Base-by-base conservation (phyloP, 2,888 invertebrate genomes). In the Aethes cnicana region DNA sequence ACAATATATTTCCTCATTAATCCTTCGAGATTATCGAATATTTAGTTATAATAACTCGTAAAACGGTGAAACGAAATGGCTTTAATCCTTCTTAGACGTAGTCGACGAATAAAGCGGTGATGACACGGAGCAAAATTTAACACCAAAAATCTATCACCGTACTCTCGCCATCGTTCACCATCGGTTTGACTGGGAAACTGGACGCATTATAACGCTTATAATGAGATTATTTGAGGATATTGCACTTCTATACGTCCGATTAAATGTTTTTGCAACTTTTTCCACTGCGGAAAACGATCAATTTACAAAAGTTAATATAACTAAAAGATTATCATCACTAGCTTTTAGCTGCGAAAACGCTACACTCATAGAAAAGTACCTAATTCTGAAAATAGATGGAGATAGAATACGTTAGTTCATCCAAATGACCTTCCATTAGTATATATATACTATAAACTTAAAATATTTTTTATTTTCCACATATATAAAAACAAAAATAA, bases 381-480 rank as follows among this genome's bases (percentile, higher is more conserved):
- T 92, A 91, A 86, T 90, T 92, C 92, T 92, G 92, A 92, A 92
- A 92, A 92, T 92, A 92, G 92, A 92, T 91, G 92, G 92, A 91
- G 91, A 91, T 91, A 90, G 90, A 91, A 91, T 85, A 81, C 86
- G 86, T 87, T 85, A 85, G 84, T 83, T 72, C 74, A 64, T 63
- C 67, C 84, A 85, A 61, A 56, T 64, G 57, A 62, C 47, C 46
- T 59, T 74, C 85, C 79, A 74, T 75, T 77, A 59, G 25, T 26
- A 20, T 25, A 6, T 18, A 59, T 50, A 37, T 7, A 4, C 17
- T 7, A 11, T 11, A 14, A n/a, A 16, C 2, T 9, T 1, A 0
- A 3, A n/a, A 5, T 18, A 23, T 12, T 9, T 8, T 20, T 6
- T n/a, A 6, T 6, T 6, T 18, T 1, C 25, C 17, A 8, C 6